phyloP scores from a whole-genome alignment of 1,140 invertebrate species.

The Lepeophtheirus salmonis region DNA sequence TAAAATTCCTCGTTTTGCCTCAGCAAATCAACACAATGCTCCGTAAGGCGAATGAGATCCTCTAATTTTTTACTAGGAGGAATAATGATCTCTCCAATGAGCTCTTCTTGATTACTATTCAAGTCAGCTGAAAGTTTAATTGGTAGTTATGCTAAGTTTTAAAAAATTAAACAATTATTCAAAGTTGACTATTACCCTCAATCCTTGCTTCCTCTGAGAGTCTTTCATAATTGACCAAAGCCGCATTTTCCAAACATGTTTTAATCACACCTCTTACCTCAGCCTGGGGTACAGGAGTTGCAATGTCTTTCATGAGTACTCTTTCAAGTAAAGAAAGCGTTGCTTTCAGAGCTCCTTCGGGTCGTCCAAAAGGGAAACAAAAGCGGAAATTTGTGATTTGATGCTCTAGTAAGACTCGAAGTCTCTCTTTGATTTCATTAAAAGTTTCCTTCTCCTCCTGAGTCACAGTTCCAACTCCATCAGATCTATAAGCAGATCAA shows the following conservation, averaged over 20 bases:
- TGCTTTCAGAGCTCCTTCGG: constrained; percentile 89
- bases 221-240: constrained; percentile 86
- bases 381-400: constrained; percentile 99
- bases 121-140: constrained; percentile 18
- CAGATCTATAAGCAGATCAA: constrained; percentile 47
- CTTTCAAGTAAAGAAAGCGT: constrained; percentile 86
- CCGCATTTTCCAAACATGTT: constrained; percentile 90
- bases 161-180: too few species aligned
- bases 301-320: constrained; percentile 94
- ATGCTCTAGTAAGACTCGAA: constrained; percentile 77
- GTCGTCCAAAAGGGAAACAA: constrained; percentile 94
- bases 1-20: constrained; percentile 99
- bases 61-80: constrained; percentile 69
- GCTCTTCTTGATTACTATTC: constrained; percentile 37
- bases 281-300: constrained; percentile 86
- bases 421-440: constrained; percentile 83
- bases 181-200: constrained; percentile 80
- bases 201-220: constrained; percentile 92
- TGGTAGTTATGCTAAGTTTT: background rate
- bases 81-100: constrained; percentile 55
- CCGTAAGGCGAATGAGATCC: constrained; percentile 87
- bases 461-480: constrained; percentile 92
- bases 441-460: constrained; percentile 96
- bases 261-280: constrained; percentile 90
- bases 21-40: constrained; percentile 90